Evolutionary conservation across 2,888 invertebrate species (phyloP), one percentile per base, ranked within the genome.

Genomic region (Vanessa cardui): DNA sequence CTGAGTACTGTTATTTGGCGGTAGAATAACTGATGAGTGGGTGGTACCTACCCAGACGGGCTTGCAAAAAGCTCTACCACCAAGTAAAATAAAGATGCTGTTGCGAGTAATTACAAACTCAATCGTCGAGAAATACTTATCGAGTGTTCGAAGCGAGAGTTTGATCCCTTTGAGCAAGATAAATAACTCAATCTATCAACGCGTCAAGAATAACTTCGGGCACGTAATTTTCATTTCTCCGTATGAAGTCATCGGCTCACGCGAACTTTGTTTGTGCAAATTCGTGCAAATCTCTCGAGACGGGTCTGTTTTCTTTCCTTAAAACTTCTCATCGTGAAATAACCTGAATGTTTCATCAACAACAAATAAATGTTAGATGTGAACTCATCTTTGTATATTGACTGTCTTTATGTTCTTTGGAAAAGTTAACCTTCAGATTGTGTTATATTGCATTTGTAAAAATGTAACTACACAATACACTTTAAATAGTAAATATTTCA

Each of bases 161-260:
- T 59, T 50, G 20, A 59, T 58, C 63, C 31, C 58, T 59, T 47
- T 58, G 31, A 45, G 44, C 52, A 64, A 50, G 64, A 67, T 68
- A 70, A 70, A 70, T 61, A 68, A 68, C 45, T 31, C 65, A 65
- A 65, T 64, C 70, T 62, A 68, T 68, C 67, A 64, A 66, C 44
- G 59, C 46, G 63, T 56, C 56, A 70, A 64, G 58, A 61, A 46
- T 68, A 70, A 68, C 61, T 68, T 68, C 49, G 62, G 68, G 68
- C 68, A 68, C 62, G 62, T 68, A 68, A 64, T 58, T 68, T 68
- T 65, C 68, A 70, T 70, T 68, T 62, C 66, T 58, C 52, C 47
- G 50, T 64, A 68, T 68, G 61, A 64, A 70, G 64, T 70, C 68
- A 64, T 68, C 58, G 58, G 68, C 49, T 59, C 44, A 52, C 58